Conservation (phyloP, 2,113 vertebrate genomes). For the Ictidomys tridecemlineatus region DNA sequence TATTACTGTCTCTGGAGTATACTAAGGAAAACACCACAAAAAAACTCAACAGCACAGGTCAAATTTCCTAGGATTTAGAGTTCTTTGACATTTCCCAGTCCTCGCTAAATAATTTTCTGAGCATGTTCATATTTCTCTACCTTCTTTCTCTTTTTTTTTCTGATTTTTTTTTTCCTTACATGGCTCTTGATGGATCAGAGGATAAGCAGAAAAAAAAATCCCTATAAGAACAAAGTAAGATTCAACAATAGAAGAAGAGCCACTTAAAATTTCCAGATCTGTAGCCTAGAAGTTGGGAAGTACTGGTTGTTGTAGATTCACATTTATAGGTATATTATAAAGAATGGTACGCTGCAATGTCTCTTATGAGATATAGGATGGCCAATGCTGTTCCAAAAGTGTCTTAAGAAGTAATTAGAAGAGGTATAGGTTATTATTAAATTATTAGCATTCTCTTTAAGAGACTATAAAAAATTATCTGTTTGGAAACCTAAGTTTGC, state of each 20-base stretch:
- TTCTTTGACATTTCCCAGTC: conserved; percentile 36
- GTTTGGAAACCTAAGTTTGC: neutral
- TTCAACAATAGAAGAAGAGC: neutral
- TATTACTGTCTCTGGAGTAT: neutral
- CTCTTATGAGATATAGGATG: neutral
- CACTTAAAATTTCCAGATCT: neutral
- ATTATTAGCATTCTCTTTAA: neutral
- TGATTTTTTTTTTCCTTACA: conserved; percentile 4
- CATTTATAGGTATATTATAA: conserved; percentile 28
- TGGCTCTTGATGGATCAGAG: conserved; percentile 29
- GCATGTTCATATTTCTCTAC: conserved; percentile 37
- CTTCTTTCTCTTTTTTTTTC: neutral
- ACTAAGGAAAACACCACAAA: conserved; percentile 12
- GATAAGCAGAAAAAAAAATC: conserved; percentile 27
- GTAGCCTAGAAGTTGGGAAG: neutral
- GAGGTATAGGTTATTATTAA: neutral
- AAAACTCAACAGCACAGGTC: conserved; percentile 16
- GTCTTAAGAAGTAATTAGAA: neutral
- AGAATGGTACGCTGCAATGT: neutral
- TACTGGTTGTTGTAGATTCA: neutral
- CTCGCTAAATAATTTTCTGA: conserved; percentile 52
- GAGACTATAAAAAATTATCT: neutral
- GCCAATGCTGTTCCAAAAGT: neutral
- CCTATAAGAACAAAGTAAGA: neutral
- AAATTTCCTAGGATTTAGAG: conserved; percentile 40